A percentile compares a stretch with the other conserved stretches of the same genome.
Evolutionary conservation across 2,797 vertebrate genomes (phyloP).

Genomic region (Echeneis naucrates): DNA sequence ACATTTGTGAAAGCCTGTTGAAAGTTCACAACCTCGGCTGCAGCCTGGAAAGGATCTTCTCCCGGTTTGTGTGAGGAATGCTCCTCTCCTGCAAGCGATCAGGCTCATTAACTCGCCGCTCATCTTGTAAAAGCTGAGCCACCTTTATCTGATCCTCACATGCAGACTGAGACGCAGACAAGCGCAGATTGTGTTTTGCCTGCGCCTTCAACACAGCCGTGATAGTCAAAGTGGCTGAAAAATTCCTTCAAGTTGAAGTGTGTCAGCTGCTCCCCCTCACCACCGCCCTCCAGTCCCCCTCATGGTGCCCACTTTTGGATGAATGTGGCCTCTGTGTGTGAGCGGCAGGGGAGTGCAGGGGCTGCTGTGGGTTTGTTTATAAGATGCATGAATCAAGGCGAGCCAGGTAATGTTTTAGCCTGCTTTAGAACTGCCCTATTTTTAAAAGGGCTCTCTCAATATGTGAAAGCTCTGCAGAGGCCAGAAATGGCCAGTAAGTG

Average conservation of each 20-base stretch:
- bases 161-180: slow-evolving; percentile 19
- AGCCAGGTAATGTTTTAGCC: slow-evolving; percentile 66
- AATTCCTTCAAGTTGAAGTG: slow-evolving; percentile 70
- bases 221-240: slow-evolving; percentile 66
- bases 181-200: slow-evolving; percentile 50
- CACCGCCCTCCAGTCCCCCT: slow-evolving; percentile 43
- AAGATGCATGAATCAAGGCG: slow-evolving; percentile 61
- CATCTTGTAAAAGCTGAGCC: slow-evolving; percentile 70
- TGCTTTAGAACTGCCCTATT: slow-evolving; percentile 33
- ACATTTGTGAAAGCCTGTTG: slow-evolving; percentile 15
- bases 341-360: slow-evolving; percentile 60
- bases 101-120: slow-evolving; percentile 60
- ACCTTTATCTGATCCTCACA: slow-evolving; percentile 61
- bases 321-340: slow-evolving; percentile 83
- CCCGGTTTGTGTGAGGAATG: slow-evolving; percentile 59
- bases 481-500: not conserved
- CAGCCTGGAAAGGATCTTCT: slow-evolving; percentile 38
- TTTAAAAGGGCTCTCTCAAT: slow-evolving; percentile 17
- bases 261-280: slow-evolving; percentile 44
- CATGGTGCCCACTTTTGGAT: slow-evolving; percentile 76
- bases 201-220: slow-evolving; percentile 41
- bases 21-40: slow-evolving; percentile 56
- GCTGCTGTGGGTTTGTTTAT: slow-evolving; percentile 69
- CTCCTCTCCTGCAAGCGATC: slow-evolving; percentile 56
- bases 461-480: slow-evolving; percentile 4